Percentiles rank a stretch among this genome's conserved stretches.
phyloP scores from a whole-genome alignment of 37 sponge, comb jelly and placozoan species.

The Beroe forskalii region DNA sequence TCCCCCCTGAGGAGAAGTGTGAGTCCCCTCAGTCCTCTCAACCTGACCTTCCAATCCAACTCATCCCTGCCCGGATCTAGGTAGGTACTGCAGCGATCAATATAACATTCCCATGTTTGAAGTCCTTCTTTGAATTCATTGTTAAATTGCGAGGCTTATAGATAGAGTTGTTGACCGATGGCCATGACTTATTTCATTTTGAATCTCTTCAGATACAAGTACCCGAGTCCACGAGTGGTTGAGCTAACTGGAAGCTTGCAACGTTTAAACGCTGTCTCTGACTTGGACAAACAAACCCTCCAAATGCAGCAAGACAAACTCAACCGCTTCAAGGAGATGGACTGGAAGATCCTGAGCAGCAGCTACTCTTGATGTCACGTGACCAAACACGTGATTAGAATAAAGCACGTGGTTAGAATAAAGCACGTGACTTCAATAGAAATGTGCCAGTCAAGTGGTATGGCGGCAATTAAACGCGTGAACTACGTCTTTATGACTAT shows the following conservation, averaged over 20 bases:
- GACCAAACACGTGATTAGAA: too few relatives aligned
- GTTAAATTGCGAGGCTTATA: too few relatives aligned
- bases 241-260: constrained; percentile 54
- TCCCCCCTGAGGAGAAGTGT: neutral
- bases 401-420: too few relatives aligned
- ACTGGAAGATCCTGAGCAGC: neutral
- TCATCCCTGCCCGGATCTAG: neutral
- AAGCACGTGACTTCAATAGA: neutral
- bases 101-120: too few relatives aligned
- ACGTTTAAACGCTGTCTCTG: constrained; percentile 6
- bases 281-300: constrained; percentile 11
- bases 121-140: too few relatives aligned
- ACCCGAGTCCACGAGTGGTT: constrained; percentile 23
- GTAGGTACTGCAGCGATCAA: too few relatives aligned
- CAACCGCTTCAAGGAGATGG: constrained; percentile 28
- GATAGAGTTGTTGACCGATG: too few relatives aligned
- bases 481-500: too few relatives aligned
- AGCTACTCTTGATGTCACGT: constrained; percentile 3
- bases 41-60: constrained; percentile 37
- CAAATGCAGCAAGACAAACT: constrained; percentile 17
- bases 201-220: constrained; percentile 51
- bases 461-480: too few relatives aligned
- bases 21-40: constrained; percentile 55
- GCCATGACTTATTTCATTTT: too few relatives aligned
- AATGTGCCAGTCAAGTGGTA: neutral